A percentile compares a stretch with the other conserved stretches of the same genome.
These are phyloP conservation scores for Neotragus moschatus DNA, from an alignment of 2,113 vertebrate species.

Conservation along the genomic window DNA sequence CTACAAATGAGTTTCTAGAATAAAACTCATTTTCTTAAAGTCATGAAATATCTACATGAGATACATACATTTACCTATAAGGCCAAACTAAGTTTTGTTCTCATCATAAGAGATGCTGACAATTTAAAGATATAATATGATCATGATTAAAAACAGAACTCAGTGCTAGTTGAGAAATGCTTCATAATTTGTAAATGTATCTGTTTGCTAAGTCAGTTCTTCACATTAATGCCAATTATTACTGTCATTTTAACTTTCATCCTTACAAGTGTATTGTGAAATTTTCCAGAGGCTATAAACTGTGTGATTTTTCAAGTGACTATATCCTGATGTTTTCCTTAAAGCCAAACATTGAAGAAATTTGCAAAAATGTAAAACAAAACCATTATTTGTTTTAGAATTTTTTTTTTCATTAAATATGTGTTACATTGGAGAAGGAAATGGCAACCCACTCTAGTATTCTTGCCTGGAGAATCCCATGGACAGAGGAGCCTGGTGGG, in stretches of 20 bases:
- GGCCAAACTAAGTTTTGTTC: background rate
- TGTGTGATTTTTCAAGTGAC: background rate
- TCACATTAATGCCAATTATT: background rate
- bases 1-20: background rate
- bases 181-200: background rate
- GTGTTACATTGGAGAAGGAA: no score
- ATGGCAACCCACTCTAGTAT: no score
- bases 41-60: background rate
- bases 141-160: background rate
- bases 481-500: no score
- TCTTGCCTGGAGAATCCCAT: no score
- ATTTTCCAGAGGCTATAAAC: background rate
- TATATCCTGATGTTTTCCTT: background rate
- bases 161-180: background rate
- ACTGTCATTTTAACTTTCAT: background rate
- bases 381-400: background rate
- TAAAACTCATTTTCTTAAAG: background rate
- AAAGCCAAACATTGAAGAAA: background rate
- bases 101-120: background rate
- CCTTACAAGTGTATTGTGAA: background rate
- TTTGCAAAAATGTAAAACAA: background rate
- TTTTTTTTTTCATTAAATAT: background rate
- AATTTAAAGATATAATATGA: background rate
- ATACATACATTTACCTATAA: background rate
- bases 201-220: background rate